phyloP scores from a whole-genome alignment of 2,888 invertebrate species.

The Desoria tigrina region DNA sequence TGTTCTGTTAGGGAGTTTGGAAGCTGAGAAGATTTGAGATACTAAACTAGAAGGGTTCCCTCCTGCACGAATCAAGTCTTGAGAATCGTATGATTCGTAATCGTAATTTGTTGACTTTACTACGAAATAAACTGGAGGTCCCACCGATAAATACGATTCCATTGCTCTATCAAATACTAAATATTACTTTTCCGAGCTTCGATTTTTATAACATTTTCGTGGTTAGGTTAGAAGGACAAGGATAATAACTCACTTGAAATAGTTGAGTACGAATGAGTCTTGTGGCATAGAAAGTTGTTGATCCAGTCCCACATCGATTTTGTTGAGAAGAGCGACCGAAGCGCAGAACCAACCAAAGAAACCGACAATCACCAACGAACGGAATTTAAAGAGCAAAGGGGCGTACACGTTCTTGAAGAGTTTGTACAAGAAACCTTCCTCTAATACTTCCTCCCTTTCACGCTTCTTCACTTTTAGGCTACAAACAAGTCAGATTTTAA shows the following conservation, averaged over 20 bases:
- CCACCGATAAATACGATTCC: conserved; percentile 76
- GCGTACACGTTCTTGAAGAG: conserved; percentile 85
- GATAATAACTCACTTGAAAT: conserved; percentile 67
- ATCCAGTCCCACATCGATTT: conserved; percentile 90
- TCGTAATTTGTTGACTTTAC: conserved; percentile 73
- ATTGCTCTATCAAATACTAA: conserved; percentile 32
- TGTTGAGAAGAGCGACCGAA: conserved; percentile 83
- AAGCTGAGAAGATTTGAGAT: conserved; percentile 48
- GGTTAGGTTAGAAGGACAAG: conserved; percentile 9
- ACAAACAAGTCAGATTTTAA: too few relatives aligned
- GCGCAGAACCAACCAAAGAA: conserved; percentile 91
- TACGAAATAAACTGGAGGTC: conserved; percentile 92
- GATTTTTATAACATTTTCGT: background rate
- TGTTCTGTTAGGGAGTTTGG: conserved; percentile 61
- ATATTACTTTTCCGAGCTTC: background rate
- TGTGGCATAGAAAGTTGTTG: conserved; percentile 97
- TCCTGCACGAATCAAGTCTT: conserved; percentile 45
- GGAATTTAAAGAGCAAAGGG: conserved; percentile 77
- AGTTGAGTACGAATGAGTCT: conserved; percentile 92
- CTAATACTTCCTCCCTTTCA: too few relatives aligned
- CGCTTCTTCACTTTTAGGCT: too few relatives aligned
- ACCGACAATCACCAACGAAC: conserved; percentile 74
- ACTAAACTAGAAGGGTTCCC: conserved; percentile 42
- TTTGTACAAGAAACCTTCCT: too few relatives aligned
- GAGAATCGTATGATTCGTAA: conserved; percentile 64